A percentile compares a stretch with the other conserved stretches of the same genome.
Conservation (phyloP, 2,888 invertebrate species). For the Oscheius sp. region DNA sequence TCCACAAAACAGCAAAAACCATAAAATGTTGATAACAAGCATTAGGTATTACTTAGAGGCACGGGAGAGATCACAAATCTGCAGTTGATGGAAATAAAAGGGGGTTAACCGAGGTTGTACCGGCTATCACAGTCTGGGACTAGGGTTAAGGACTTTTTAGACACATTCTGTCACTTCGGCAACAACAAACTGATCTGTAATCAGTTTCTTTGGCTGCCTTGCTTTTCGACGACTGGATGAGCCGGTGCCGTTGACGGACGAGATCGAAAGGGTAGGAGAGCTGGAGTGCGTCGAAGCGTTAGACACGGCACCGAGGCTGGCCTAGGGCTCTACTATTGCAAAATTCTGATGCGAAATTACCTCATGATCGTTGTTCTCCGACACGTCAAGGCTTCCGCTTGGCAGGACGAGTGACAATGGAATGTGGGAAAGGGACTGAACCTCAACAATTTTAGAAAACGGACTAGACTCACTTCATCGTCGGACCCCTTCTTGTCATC, state of each 20-base stretch:
- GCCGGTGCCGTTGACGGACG: conserved; percentile 11
- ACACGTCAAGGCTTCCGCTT: conserved; percentile 24
- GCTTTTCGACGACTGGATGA: conserved; percentile 38
- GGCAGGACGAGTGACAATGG: conserved; percentile 31
- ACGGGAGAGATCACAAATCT: conserved; percentile 41
- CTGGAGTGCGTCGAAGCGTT: conserved; percentile 33
- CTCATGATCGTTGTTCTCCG: conserved; percentile 34
- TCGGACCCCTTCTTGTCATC: not conserved
- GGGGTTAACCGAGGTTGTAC: conserved; percentile 27
- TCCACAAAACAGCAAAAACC: not conserved
- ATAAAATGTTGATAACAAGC: not conserved
- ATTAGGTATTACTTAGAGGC: conserved; percentile 16
- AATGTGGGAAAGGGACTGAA: conserved; percentile 12
- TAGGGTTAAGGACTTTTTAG: not conserved
- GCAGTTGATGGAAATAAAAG: not conserved
- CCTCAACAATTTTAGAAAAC: not conserved
- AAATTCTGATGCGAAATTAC: not conserved
- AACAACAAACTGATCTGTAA: conserved; percentile 32
- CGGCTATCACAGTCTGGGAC: conserved; percentile 10
- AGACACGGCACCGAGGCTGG: conserved; percentile 34
- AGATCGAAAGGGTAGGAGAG: conserved; percentile 35
- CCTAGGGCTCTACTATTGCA: conserved; percentile 13
- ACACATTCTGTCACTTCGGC: conserved; percentile 7
- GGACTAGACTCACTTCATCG: not conserved
- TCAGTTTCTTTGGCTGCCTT: conserved; percentile 34